Evolutionary conservation across 1,140 invertebrate genomes (phyloP).

Genomic region (Branchinecta lindahli): DNA sequence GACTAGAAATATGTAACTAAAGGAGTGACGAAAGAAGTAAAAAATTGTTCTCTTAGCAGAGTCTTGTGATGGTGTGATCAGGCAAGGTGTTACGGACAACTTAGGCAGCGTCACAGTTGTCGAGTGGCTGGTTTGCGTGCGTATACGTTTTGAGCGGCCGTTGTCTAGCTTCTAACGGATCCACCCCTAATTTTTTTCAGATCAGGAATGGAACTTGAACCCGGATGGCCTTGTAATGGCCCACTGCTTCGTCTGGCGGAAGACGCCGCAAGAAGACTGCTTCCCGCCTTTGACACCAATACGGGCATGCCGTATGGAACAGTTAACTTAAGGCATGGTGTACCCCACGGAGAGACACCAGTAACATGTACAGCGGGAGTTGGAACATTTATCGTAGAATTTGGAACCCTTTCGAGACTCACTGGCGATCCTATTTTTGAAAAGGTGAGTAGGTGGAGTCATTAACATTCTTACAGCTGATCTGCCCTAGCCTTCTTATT

Average conservation of each 20-base stretch:
- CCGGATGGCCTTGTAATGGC: constrained; percentile 94
- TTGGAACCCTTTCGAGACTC: constrained; percentile 80
- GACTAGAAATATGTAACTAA: no score
- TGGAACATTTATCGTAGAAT: constrained; percentile 93
- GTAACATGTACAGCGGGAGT: constrained; percentile 96
- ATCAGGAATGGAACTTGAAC: constrained; percentile 63
- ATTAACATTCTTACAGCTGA: no score
- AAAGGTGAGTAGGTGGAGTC: constrained; percentile 37
- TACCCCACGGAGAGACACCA: constrained; percentile 84
- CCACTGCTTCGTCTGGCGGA: constrained; percentile 82
- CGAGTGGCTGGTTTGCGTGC: no score
- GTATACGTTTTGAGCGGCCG: no score
- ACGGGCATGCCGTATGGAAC: constrained; percentile 99
- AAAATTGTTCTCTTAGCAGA: no score
- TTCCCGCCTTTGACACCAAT: constrained; percentile 73
- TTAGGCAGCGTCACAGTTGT: no score
- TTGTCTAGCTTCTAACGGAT: not conserved
- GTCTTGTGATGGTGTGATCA: no score
- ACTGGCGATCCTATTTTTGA: constrained; percentile 92
- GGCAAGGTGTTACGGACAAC: no score
- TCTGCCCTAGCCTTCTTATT: no score
- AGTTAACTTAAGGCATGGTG: constrained; percentile 76
- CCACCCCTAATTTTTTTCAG: constrained; percentile 32
- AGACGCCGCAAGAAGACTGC: constrained; percentile 72
- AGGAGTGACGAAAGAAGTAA: no score